These are phyloP conservation scores for Cheumatopsyche charites DNA, from an alignment of 1,140 invertebrate genomes.

Conservation along the genomic window DNA sequence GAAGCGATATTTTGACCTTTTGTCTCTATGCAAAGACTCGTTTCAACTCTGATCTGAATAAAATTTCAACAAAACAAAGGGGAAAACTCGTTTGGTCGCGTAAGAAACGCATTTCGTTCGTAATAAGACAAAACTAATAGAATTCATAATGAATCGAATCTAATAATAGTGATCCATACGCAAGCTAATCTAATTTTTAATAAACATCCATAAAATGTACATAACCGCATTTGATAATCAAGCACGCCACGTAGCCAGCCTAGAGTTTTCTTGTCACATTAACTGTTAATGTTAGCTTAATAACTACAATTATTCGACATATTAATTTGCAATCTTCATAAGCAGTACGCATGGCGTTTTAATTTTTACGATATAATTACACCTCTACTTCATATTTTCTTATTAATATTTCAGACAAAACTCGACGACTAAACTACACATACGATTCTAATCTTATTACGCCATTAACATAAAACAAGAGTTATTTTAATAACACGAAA, in stretches of 20 bases:
- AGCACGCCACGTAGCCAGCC: no score
- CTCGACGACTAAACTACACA: neutral
- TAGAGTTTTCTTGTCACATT: constrained; percentile 8
- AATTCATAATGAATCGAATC: neutral
- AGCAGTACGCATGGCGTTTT: neutral
- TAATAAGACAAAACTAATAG: neutral
- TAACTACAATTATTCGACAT: constrained; percentile 9
- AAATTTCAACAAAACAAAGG: neutral
- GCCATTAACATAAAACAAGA: no score
- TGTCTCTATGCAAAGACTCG: neutral
- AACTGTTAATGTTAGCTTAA: neutral
- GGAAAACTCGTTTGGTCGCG: neutral
- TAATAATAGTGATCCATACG: no score
- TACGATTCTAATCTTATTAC: neutral
- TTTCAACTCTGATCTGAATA: constrained; percentile 1
- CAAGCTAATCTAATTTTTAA: no score
- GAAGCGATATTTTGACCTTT: constrained; percentile 6
- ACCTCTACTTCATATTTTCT: neutral
- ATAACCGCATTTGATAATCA: no score
- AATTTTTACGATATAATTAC: constrained; percentile 13
- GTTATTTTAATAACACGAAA: no score
- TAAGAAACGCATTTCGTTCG: neutral
- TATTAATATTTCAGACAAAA: neutral
- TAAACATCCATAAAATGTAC: no score
- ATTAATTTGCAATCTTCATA: neutral